Evolutionary conservation across 1,140 invertebrate genomes (phyloP), one percentile per base, ranked within the genome.

Genomic region (Teleopsis dalmanni): DNA sequence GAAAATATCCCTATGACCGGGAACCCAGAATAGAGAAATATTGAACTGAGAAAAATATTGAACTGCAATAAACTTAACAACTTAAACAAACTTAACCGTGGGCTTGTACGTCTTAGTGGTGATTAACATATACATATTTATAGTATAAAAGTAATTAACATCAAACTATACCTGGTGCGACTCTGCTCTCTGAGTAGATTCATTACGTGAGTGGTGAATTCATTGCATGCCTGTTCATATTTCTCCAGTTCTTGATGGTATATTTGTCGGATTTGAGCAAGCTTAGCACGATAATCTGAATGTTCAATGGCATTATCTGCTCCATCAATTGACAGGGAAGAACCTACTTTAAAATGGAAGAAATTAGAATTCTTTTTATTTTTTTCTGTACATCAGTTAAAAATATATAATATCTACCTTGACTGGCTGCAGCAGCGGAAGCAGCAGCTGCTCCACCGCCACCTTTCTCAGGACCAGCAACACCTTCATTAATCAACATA

Each of bases 141-240:
- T n/a, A n/a, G n/a, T n/a, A n/a, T n/a, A n/a, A n/a, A n/a, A n/a
- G 22, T 16, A 6, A 31, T 18, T 19, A 37, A 7, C 23, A 16
- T 37, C 8, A 16, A 22, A 4, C 46, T 48, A 52, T 21, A 95
- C 64, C 95, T 81, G 50, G 94, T 97, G 59, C 94, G 87, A 64
- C 91, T 94, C 74, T 99, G 97, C 75, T 99, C 97, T 49, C 94
- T 80, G 38, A 99, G 78, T 44, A 99, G 76, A 73, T 98, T 98
- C 84, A 98, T 96, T 23, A 99, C 97, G 74, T 99, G 97, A 9
- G 94, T 98, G 40, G 96, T 99, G 73, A 99, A 99, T 78, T 99
- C 96, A 72, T 95, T 95, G 78, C 97, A 99, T 5, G 96, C 95
- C 83, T 98, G 81, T 77, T 99, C 95, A 69, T 99, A 99, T 81